A percentile compares a stretch with the other conserved stretches of the same genome.
Evolutionary conservation across 1,140 invertebrate species (phyloP).

Genomic region (Drosophila persimilis): DNA sequence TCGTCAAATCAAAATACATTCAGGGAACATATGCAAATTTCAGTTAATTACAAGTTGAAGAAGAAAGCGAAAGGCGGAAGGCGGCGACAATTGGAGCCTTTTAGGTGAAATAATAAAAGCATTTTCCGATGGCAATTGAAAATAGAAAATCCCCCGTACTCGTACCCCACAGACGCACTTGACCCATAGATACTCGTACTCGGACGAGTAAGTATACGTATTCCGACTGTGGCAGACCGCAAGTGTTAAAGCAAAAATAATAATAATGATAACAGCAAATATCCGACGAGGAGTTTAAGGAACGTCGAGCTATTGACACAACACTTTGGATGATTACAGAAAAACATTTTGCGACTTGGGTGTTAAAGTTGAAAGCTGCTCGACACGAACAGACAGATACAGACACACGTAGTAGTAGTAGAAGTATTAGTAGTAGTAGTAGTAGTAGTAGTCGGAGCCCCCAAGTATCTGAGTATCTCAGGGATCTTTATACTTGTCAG

Average conservation of each 20-base stretch:
- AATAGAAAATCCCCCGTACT: no score
- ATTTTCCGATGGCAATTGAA: neutral
- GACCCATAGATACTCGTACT: no score
- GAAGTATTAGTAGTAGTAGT: no score
- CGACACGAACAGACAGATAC: neutral
- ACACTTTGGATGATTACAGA: constrained; percentile 74
- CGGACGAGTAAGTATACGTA: neutral
- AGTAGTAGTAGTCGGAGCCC: neutral
- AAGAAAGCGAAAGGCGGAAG: no score
- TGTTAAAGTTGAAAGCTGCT: constrained; percentile 38
- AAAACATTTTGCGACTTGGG: constrained; percentile 56
- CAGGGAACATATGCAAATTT: no score
- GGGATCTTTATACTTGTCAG: constrained; percentile 29
- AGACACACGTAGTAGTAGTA: no score
- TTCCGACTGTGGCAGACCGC: neutral
- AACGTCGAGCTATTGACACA: constrained; percentile 65
- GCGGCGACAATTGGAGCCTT: no score
- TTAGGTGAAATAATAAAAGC: no score
- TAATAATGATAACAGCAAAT: constrained; percentile 32
- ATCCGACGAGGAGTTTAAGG: constrained; percentile 9
- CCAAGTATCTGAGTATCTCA: constrained; percentile 6
- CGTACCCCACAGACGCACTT: no score
- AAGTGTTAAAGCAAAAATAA: constrained; percentile 33
- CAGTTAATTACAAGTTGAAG: no score
- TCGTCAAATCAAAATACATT: no score